Conservation (phyloP, 2,888 invertebrate species). For the Aleiodes testaceus region DNA sequence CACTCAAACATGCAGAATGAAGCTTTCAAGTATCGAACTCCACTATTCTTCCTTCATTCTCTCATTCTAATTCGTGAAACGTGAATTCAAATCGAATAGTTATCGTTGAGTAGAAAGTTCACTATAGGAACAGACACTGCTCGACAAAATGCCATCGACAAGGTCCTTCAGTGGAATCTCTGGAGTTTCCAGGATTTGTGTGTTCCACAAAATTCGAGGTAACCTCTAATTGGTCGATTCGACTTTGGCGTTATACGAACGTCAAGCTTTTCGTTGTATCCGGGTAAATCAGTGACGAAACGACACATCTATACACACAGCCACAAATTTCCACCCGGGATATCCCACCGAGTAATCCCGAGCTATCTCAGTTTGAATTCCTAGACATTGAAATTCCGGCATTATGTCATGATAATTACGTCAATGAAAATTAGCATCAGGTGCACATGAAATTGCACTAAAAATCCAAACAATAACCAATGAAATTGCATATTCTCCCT, state of each 20-base stretch:
- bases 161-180: conserved; percentile 68
- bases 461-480: not conserved
- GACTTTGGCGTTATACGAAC: conserved; percentile 51
- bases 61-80: conserved; percentile 40
- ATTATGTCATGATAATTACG: too few relatives aligned
- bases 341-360: too few relatives aligned
- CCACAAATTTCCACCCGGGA: too few relatives aligned
- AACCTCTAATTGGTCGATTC: conserved; percentile 70
- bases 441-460: not conserved
- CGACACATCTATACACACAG: too few relatives aligned
- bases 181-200: conserved; percentile 62
- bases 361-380: too few relatives aligned
- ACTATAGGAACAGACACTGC: conserved; percentile 54
- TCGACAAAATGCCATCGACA: conserved; percentile 67
- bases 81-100: conserved; percentile 63
- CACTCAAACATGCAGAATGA: conserved; percentile 45
- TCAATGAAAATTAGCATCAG: not conserved
- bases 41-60: conserved; percentile 12
- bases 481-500: too few relatives aligned
- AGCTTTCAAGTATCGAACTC: not conserved
- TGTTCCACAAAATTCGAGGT: conserved; percentile 65
- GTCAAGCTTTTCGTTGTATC: conserved; percentile 35
- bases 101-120: conserved; percentile 56
- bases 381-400: too few relatives aligned
- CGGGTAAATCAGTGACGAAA: too few relatives aligned